Conservation (phyloP, 1,140 invertebrate genomes). For the Hycleus cichorii region DNA sequence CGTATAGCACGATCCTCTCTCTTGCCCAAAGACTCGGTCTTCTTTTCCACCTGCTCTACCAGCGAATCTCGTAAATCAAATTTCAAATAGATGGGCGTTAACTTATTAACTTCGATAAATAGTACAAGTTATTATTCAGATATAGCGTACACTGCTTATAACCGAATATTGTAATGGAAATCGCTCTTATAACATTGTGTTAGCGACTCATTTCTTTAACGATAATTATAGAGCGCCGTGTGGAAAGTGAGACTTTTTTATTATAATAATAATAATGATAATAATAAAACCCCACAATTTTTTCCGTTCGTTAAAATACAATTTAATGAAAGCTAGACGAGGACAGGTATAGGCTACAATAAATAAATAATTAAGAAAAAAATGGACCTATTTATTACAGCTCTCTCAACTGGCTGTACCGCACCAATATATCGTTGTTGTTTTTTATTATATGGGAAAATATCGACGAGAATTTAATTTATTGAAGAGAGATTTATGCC, state of each 20-base stretch:
- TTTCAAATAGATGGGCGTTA: constrained; percentile 42
- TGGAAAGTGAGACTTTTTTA: constrained; percentile 40
- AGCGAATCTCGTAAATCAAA: constrained; percentile 40
- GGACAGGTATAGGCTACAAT: not conserved
- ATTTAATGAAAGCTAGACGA: not conserved
- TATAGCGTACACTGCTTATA: no score
- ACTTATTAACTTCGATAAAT: constrained; percentile 39
- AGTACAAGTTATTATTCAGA: constrained; percentile 17
- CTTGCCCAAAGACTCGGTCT: not conserved
- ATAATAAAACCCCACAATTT: constrained; percentile 26
- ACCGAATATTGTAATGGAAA: not conserved
- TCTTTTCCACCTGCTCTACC: constrained; percentile 30
- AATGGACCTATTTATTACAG: constrained; percentile 24
- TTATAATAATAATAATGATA: constrained; percentile 31
- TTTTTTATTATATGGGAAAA: constrained; percentile 31
- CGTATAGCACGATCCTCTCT: not conserved
- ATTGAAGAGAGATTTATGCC: constrained; percentile 40
- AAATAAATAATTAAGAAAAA: constrained; percentile 40
- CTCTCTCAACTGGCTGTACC: not conserved
- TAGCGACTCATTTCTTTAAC: constrained; percentile 21
- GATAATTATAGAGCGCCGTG: constrained; percentile 38
- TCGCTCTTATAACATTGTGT: constrained; percentile 33
- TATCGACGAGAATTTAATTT: constrained; percentile 41
- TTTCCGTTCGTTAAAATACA: constrained; percentile 29
- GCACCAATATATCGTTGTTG: not conserved